Base-by-base conservation (phyloP, 2,797 vertebrate genomes). In the Meriones psammophilus region DNA sequence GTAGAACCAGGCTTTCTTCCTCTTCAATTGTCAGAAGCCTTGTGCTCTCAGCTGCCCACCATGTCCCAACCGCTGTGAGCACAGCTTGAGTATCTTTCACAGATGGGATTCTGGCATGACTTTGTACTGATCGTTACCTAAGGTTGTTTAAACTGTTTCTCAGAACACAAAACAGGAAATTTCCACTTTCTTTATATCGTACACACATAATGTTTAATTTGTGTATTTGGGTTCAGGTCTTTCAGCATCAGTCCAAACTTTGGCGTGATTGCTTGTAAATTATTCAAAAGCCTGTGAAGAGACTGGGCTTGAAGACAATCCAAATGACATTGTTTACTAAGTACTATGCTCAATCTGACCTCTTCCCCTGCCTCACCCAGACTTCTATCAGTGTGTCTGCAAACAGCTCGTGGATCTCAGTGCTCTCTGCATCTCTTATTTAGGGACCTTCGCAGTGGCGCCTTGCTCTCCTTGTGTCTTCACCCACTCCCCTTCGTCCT, bases 221-320 rank as follows among this genome's bases (percentile, higher is more conserved):
- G 69, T 83, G 89, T 64, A 26, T 81, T 18, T 76, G 50, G 78
- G 17, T 73, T 92, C n/a, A 66, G 73, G 76, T 81, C 79, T 91
- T 93, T 92, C 66, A 90, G 5, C 56, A 79, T 96, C 50, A 80
- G 30, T 80, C 28, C 6, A 85, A 73, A 90, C 30, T 95, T 95
- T 95, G 91, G 28, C 28, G n/a, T 62, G 88, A 42, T 26, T 9
- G 4, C 60, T 77, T 92, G 20, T 26, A 62, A 95, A 73, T 62
- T 10, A 15, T 12, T 17, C 8, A 46, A 60, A 80, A 26, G 33
- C 0, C 42, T 17, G 10, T n/a, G n/a, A 50, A 88, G 17, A 86
- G 17, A 12, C n/a, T 88, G 39, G 28, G 17, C 60, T 74, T 91
- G 68, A 95, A 97, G 78, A 64, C 92, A 95, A 64, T 54, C 17